Percentiles rank a stretch among this genome's conserved stretches.
phyloP scores from a whole-genome alignment of 2,888 invertebrate genomes.

The Steinernema scapterisci region DNA sequence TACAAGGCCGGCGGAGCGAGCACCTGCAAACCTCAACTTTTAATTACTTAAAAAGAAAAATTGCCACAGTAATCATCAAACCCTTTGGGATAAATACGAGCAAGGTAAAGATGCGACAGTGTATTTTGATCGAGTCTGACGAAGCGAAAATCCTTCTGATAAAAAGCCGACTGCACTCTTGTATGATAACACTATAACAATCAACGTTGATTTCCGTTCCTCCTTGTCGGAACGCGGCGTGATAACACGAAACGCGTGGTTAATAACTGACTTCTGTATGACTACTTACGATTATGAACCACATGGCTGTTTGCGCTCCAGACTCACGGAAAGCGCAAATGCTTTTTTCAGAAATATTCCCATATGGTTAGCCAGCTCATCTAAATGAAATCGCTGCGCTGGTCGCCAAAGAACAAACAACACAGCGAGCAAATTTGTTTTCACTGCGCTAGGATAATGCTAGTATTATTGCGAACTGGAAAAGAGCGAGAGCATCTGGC shows the following conservation, averaged over 20 bases:
- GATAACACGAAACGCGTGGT: neutral
- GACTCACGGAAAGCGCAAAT: too few relatives aligned
- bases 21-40: neutral
- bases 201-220: neutral
- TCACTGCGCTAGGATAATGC: too few relatives aligned
- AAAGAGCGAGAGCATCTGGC: too few relatives aligned
- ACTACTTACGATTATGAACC: too few relatives aligned
- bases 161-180: neutral
- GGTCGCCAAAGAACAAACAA: too few relatives aligned
- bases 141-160: neutral
- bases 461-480: too few relatives aligned
- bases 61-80: neutral
- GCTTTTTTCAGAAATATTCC: too few relatives aligned
- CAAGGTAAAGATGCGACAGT: neutral
- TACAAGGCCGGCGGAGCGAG: neutral
- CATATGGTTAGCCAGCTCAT: too few relatives aligned
- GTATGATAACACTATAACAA: slow-evolving; percentile 24
- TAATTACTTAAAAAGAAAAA: neutral
- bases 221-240: neutral
- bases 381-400: too few relatives aligned
- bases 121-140: neutral
- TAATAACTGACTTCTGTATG: neutral
- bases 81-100: neutral
- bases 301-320: too few relatives aligned
- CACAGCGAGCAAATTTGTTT: too few relatives aligned